Base-by-base conservation (phyloP, 2,113 vertebrate species). In the Charadrius vociferus region DNA sequence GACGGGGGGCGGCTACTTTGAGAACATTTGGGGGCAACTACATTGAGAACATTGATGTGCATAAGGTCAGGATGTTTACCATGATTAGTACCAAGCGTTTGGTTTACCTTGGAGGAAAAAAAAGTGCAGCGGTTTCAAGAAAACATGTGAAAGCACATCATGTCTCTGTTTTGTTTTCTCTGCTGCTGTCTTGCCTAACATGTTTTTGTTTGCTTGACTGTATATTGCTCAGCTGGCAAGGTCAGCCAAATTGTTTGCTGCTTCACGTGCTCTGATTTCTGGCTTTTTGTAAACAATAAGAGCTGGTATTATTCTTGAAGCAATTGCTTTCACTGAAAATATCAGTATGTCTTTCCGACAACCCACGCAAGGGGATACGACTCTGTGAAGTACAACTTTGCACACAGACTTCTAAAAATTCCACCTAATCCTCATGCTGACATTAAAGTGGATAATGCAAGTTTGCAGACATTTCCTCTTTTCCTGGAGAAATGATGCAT, bases 11-110 rank as follows among this genome's bases (percentile, higher is more conserved):
- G n/a, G 27, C 14, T 55, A 3, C 12, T 2, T 0, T 12, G 49
- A 12, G 65, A 83, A 45, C 12, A 3, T 10, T n/a, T 41, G 39
- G 39, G 39, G 61, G 61, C 13, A 50, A 30, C 14, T 55, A 3
- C 12, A 2, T 0, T 12, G 49, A 12, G 65, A 83, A 49, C 12
- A 3, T 10, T n/a, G 27, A 3, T 1, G 1, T 37, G 32, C 0
- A 0, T 50, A 9, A 29, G 29, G 29, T 56, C 0, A 0, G 36
- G 32, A 21, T 26, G 29, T 43, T 93, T 45, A 29, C n/a, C 6
- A 0, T 15, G 30, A 10, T 30, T 34, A 3, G 3, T 9, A 27
- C 19, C 30, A 22, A 52, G 11, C 6, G 2, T n/a, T 73, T 86
- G 67, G 16, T 34, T 72, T 49, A 16, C 34, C 70, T 73, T 82